Evolutionary conservation across 1,140 invertebrate genomes (phyloP).

Genomic region (Aleiodes sp.): DNA sequence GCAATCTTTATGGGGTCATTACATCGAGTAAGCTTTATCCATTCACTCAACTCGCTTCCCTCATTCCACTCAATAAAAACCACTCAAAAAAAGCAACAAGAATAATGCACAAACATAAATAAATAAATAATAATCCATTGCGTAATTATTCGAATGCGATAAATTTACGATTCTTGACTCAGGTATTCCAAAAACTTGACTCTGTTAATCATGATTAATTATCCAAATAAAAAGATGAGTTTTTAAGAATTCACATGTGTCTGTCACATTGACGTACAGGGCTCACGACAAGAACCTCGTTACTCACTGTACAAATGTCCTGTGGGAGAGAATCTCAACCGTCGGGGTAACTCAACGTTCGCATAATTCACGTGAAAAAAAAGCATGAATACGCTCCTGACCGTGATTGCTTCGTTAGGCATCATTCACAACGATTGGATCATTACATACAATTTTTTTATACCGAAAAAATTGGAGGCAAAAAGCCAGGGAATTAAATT

Average conservation of each 20-base stretch:
- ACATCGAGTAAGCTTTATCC: constrained; percentile 9
- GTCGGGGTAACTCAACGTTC: neutral
- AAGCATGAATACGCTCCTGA: neutral
- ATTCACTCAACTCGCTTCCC: neutral
- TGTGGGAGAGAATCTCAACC: neutral
- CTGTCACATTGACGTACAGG: constrained; percentile 27
- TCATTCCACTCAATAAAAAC: neutral
- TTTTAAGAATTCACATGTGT: constrained; percentile 28
- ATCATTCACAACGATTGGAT: constrained; percentile 26
- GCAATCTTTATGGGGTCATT: constrained; percentile 15
- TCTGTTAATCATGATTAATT: constrained; percentile 25
- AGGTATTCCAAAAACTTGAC: constrained; percentile 6
- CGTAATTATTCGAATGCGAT: constrained; percentile 1
- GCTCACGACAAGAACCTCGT: constrained; percentile 31
- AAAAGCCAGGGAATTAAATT: neutral
- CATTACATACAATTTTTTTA: constrained; percentile 19
- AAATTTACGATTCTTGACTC: constrained; percentile 19
- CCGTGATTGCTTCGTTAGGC: constrained; percentile 33
- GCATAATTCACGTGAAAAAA: constrained; percentile 24
- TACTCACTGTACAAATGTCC: constrained; percentile 26
- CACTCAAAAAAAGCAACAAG: neutral
- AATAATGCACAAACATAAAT: neutral
- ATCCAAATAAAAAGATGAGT: constrained; percentile 12
- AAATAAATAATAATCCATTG: constrained; percentile 11
- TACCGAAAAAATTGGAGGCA: neutral